Percentiles rank a stretch among this genome's conserved stretches.
Conservation (phyloP, 2,888 invertebrate genomes). For the Phyllotreta striolata region DNA sequence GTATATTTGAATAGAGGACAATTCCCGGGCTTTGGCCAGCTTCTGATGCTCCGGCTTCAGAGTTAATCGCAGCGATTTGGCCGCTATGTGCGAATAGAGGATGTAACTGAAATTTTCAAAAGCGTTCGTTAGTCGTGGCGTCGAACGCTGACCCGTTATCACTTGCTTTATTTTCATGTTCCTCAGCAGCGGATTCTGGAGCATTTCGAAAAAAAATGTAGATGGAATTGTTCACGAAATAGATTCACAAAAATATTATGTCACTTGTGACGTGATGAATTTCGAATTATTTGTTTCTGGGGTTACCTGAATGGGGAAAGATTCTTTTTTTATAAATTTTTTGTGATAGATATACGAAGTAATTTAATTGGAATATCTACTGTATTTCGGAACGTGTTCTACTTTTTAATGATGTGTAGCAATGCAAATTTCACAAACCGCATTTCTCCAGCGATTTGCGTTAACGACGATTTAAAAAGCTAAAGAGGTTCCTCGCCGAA, state of each 20-base stretch:
- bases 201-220: constrained; percentile 26
- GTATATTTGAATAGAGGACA: constrained; percentile 44
- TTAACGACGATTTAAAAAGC: constrained; percentile 25
- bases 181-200: constrained; percentile 28
- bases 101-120: constrained; percentile 46
- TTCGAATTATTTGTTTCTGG: no score
- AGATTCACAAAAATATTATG: no score
- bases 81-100: constrained; percentile 49
- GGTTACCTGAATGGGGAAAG: no score
- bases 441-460: constrained; percentile 10
- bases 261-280: no score
- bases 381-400: no score
- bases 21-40: constrained; percentile 39
- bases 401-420: no score
- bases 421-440: no score
- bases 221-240: no score
- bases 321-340: no score
- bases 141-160: neutral
- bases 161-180: constrained; percentile 36
- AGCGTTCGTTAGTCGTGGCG: neutral
- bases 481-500: constrained; percentile 32
- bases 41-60: constrained; percentile 46
- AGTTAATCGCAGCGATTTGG: constrained; percentile 46
- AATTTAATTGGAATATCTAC: no score
- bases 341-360: no score